phyloP scores from a whole-genome alignment of 2,113 vertebrate genomes.

The Nettapus auritus region DNA sequence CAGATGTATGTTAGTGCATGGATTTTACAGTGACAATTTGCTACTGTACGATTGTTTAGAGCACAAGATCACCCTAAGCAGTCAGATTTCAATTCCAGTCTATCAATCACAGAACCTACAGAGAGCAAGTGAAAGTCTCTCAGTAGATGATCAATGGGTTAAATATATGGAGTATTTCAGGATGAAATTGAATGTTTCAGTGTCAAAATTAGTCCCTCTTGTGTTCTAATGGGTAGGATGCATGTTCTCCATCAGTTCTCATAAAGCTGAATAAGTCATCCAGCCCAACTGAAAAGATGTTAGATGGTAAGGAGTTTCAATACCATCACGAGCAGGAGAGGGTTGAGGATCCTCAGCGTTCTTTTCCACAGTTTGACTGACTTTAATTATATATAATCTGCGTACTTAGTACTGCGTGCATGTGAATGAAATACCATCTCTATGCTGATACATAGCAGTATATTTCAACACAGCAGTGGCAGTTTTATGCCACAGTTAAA shows the following conservation, averaged over 20 bases:
- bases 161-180: neutral
- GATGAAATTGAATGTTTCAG: neutral
- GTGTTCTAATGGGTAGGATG: neutral
- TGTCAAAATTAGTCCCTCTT: neutral
- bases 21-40: neutral
- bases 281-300: neutral
- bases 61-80: neutral
- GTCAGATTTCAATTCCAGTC: neutral
- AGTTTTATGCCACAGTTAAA: neutral
- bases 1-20: neutral
- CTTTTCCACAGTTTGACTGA: neutral
- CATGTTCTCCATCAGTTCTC: neutral
- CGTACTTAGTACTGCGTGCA: neutral
- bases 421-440: neutral
- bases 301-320: neutral
- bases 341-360: neutral
- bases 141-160: neutral
- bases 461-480: neutral
- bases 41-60: neutral
- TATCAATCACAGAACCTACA: neutral
- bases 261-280: neutral
- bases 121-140: neutral
- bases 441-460: neutral
- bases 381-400: slow-evolving; percentile 3
- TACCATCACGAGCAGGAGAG: neutral